Evolutionary conservation across 2,797 vertebrate species (phyloP), one percentile per base, ranked within the genome.

Genomic region (Dryobates pubescens): DNA sequence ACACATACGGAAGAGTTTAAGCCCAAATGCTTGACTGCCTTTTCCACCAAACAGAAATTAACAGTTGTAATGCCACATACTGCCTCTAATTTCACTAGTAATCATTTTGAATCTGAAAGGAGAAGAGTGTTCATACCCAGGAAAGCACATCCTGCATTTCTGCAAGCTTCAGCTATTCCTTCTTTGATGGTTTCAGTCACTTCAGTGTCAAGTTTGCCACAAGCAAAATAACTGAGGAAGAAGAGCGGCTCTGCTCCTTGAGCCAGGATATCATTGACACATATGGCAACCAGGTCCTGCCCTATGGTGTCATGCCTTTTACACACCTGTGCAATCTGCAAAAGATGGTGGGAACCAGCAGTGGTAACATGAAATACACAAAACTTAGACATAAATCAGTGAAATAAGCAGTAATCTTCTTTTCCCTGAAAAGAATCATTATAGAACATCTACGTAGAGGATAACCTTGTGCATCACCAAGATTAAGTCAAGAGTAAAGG

Each of bases 221-320:
- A 98, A 89, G 98, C 96, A 92, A 98, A 98, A 78, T 98, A 98
- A 81, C 97, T 97, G 30, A 99, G 98, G 96, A 99, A 99, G 97
- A 99, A 98, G 90, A 99, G 98, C 2, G 98, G 98, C 96, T 99
- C 98, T 0, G 99, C 99, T 11, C 99, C 99, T 81, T 98, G 98
- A 64, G 98, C 98, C 90, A 99, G 93, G n/a, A 99, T 96, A 1
- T 98, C 98, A 20, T 99, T 99, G 68, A 98, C 98, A 54, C 99
- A 99, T 97, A 98, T 95, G 73, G 98, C 98, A 75, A 99, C 98
- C 97, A 99, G 96, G 88, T 99, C 98, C 94, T 99, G 98, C 57
- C 98, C 99, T 6, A 99, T 93, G 20, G 95, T 94, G 71, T 91
- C 77, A 1, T 98, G 98, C 30, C 94, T 97, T 49, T 97, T 90